Evolutionary conservation across 2,888 invertebrate species (phyloP), one percentile per base, ranked within the genome.

Genomic region (Pycnomerus fuliginosus): DNA sequence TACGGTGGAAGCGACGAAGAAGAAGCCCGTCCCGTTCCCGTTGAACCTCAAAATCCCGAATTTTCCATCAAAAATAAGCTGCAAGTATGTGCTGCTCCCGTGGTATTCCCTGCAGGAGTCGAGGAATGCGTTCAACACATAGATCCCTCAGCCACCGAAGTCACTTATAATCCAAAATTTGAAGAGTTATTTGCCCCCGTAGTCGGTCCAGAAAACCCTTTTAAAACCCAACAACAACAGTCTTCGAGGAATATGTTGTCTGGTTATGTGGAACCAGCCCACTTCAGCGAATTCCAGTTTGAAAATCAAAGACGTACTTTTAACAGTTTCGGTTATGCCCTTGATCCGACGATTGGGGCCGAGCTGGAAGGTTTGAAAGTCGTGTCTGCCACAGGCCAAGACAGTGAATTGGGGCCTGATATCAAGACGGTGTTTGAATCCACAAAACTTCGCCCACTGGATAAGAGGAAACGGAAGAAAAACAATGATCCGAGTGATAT

Each of bases 211-310:
- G 84, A 84, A 56, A 95, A 98, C 74, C 98, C 98, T 0, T 91
- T 88, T 66, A 85, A 90, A 72, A 93, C 95, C 0, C 84, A 88
- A 63, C 94, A 95, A 64, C 88, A 93, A 75, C 82, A 80, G 51
- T 90, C 96, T 0, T 77, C 80, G 3, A 87, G 92, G 65, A 99
- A 99, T 68, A 95, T 89, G 60, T 74, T 98, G 7, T 86, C 97
- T 0, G 99, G 99, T 14, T 95, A 83, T 73, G 90, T 96, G 0
- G 99, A 99, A 67, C 85, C 87, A 51, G 95, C 97, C 0, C 93
- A 97, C 69, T 84, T 99, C 33, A 97, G 90, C 72, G 90, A 91
- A 59, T 99, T 99, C 72, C 92, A 96, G 62, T 98, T 98, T 79
- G 98, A 98, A 71, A 93, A 91, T 68, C 96, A 98, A 67, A 78